phyloP scores from a whole-genome alignment of 2,797 vertebrate genomes.

The Hoplostethus mediterraneus region DNA sequence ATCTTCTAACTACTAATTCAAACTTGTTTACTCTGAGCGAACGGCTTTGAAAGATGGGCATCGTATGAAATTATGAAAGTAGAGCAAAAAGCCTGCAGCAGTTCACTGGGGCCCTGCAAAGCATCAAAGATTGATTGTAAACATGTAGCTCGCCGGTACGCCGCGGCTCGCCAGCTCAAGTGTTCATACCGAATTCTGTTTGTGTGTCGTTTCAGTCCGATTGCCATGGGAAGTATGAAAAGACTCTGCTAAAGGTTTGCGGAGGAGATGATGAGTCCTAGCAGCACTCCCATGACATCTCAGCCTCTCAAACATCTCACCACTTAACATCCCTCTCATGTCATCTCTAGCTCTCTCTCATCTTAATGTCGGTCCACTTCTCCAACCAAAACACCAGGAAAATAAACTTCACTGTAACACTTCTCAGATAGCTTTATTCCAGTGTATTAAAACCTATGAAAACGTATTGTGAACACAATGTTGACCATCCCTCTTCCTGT shows the following conservation, averaged over 20 bases:
- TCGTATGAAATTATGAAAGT: not conserved
- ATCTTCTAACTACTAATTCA: constrained; percentile 8
- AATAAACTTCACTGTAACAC: too few species aligned
- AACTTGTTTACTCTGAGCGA: not conserved
- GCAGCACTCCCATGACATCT: not conserved
- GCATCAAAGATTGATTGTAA: not conserved
- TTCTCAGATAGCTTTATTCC: too few species aligned
- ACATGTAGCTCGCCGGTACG: not conserved
- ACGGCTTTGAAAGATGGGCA: not conserved
- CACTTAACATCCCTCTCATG: too few species aligned
- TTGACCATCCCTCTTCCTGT: too few species aligned
- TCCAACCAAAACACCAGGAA: too few species aligned
- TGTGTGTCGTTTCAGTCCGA: constrained; percentile 48
- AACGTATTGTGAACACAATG: too few species aligned
- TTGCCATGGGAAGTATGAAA: constrained; percentile 22
- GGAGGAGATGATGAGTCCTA: constrained; percentile 47
- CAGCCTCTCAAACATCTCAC: too few species aligned
- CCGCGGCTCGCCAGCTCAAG: not conserved
- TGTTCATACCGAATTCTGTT: constrained; percentile 19
- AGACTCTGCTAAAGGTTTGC: constrained; percentile 46
- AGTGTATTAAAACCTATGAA: too few species aligned
- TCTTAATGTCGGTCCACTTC: too few species aligned
- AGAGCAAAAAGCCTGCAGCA: not conserved
- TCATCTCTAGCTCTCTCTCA: too few species aligned
- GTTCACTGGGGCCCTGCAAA: not conserved